phyloP scores from a whole-genome alignment of 2,888 invertebrate species.

The Cheilosia scutellata region DNA sequence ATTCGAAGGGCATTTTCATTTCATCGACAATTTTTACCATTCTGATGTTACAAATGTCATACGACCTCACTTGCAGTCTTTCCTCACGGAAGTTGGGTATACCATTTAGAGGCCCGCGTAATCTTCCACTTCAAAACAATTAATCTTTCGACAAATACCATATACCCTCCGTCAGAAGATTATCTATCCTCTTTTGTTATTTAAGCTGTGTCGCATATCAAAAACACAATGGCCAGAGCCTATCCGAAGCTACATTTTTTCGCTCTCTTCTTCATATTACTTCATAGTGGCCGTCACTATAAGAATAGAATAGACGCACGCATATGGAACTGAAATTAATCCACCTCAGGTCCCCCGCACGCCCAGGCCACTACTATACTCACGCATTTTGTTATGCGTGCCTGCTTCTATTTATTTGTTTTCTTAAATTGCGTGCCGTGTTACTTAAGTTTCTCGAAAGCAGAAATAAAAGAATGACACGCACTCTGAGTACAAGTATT shows the following conservation, averaged over 20 bases:
- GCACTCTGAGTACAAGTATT: slow-evolving; percentile 19
- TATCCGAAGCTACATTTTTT: not conserved
- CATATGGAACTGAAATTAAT: slow-evolving; percentile 27
- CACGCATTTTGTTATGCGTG: slow-evolving; percentile 27
- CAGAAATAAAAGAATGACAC: slow-evolving; percentile 8
- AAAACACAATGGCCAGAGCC: slow-evolving; percentile 26
- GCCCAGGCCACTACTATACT: not conserved
- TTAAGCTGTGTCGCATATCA: slow-evolving; percentile 16
- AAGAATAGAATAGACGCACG: not conserved
- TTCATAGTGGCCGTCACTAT: slow-evolving; percentile 20
- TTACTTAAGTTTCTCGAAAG: slow-evolving; percentile 37
- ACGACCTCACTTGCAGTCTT: not conserved
- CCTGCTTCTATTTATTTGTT: slow-evolving; percentile 22
- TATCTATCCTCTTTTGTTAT: slow-evolving; percentile 16
- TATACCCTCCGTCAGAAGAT: slow-evolving; percentile 23
- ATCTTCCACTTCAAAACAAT: slow-evolving; percentile 11
- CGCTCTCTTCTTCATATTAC: slow-evolving; percentile 2
- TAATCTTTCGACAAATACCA: slow-evolving; percentile 12
- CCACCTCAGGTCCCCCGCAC: slow-evolving; percentile 3
- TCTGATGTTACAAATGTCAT: too few species aligned
- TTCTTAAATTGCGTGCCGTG: slow-evolving; percentile 35
- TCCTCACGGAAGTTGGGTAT: not conserved
- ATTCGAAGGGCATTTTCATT: too few species aligned
- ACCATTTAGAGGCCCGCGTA: not conserved
- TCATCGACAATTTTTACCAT: too few species aligned